These are phyloP conservation scores for Salticus scenicus DNA, from an alignment of 2,888 invertebrate species.

Conservation along the genomic window DNA sequence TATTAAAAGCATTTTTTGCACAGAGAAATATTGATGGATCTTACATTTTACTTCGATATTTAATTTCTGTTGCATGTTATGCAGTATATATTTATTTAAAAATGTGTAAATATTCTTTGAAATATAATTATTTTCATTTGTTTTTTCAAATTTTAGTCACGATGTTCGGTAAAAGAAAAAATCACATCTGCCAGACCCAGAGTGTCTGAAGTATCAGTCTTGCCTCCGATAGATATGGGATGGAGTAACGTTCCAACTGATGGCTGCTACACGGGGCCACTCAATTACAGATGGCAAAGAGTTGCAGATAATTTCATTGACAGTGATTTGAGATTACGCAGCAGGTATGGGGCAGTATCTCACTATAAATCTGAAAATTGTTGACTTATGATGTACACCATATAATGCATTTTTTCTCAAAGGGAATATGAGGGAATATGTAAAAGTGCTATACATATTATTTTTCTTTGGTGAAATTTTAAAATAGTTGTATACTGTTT, in stretches of 20 bases:
- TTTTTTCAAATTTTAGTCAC: slow-evolving; percentile 24
- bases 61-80: too few relatives aligned
- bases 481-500: too few relatives aligned
- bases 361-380: too few relatives aligned
- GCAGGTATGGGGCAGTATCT: slow-evolving; percentile 40
- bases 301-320: slow-evolving; percentile 68
- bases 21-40: too few relatives aligned
- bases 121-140: too few relatives aligned
- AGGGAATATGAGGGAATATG: too few relatives aligned
- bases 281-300: slow-evolving; percentile 63
- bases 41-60: too few relatives aligned
- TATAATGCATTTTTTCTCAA: not conserved
- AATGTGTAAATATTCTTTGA: too few relatives aligned
- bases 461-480: too few relatives aligned
- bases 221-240: slow-evolving; percentile 58
- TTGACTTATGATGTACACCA: not conserved
- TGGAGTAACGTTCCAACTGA: slow-evolving; percentile 56
- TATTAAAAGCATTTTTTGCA: too few relatives aligned
- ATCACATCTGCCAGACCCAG: slow-evolving; percentile 54
- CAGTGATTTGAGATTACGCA: slow-evolving; percentile 54
- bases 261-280: slow-evolving; percentile 53
- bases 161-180: slow-evolving; percentile 49
- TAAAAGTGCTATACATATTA: too few relatives aligned
- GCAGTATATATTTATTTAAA: too few relatives aligned
- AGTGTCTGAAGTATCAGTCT: slow-evolving; percentile 44